Percentiles rank a stretch among this genome's conserved stretches.
Evolutionary conservation across 2,888 invertebrate genomes (phyloP).

Genomic region (Acrocyrtus sp.): DNA sequence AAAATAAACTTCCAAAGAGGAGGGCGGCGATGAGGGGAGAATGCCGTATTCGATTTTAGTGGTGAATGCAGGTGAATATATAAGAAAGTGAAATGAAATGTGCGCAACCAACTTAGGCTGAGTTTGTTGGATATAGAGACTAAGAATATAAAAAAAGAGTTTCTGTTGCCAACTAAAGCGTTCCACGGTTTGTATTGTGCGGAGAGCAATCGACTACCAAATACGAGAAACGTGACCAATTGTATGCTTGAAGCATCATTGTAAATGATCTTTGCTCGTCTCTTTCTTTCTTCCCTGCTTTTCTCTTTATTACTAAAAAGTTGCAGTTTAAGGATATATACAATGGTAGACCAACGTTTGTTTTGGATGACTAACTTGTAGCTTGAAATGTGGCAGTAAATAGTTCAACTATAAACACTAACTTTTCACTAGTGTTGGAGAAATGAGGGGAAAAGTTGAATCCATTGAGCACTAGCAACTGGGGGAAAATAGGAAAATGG

Average conservation of each 20-base stretch:
- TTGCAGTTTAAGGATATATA: background rate
- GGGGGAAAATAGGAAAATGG: background rate
- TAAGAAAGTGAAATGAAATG: background rate
- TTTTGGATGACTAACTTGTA: constrained; percentile 37
- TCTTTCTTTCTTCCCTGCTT: background rate
- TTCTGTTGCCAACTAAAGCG: too few species aligned
- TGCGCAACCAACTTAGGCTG: background rate
- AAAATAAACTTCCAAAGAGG: constrained; percentile 4
- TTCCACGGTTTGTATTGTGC: background rate
- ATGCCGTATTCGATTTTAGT: background rate
- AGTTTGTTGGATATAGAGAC: too few species aligned
- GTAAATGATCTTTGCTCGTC: constrained; percentile 46
- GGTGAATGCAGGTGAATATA: too few species aligned
- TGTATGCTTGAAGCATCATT: constrained; percentile 51
- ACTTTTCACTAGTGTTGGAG: background rate
- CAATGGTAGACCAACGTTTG: constrained; percentile 12
- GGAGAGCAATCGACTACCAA: constrained; percentile 40
- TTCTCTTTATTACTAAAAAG: constrained; percentile 27
- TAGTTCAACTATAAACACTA: constrained; percentile 15
- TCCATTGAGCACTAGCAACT: background rate
- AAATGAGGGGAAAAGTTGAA: background rate
- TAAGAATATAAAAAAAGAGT: too few species aligned
- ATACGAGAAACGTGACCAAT: constrained; percentile 56
- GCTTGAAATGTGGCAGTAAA: constrained; percentile 23
- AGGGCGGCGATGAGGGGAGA: background rate